A percentile compares a stretch with the other conserved stretches of the same genome.
These are phyloP conservation scores for Eilema depressum DNA, from an alignment of 2,888 invertebrate species.

Conservation along the genomic window DNA sequence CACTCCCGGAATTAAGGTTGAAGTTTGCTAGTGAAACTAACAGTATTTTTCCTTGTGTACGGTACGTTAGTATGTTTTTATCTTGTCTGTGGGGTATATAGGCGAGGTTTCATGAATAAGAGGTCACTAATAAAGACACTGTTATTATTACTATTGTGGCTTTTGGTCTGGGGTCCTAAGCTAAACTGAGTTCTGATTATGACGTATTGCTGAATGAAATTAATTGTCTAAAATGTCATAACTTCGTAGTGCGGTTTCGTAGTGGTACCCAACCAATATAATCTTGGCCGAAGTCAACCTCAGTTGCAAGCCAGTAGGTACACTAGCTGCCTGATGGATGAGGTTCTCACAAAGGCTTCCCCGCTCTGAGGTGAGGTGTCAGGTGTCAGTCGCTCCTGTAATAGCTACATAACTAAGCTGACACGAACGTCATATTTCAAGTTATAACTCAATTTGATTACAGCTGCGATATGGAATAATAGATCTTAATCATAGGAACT, in stretches of 20 bases:
- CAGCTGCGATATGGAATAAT: neutral
- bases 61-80: neutral
- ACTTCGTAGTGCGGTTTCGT: neutral
- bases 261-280: neutral
- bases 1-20: neutral
- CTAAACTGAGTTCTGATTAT: too few species aligned
- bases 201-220: neutral
- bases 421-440: neutral
- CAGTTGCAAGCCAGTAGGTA: neutral
- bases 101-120: neutral
- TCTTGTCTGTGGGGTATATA: neutral
- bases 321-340: neutral
- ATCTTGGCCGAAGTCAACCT: neutral
- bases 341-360: neutral
- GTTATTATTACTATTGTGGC: too few species aligned
- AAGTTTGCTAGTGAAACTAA: neutral
- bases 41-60: neutral
- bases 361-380: neutral
- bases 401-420: neutral
- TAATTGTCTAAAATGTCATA: neutral
- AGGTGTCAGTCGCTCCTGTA: neutral
- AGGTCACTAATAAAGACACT: too few species aligned
- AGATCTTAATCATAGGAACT: neutral
- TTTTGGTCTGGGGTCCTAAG: too few species aligned
- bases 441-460: neutral